phyloP scores from a whole-genome alignment of 2,888 invertebrate genomes.

The Crepidodera aurea region DNA sequence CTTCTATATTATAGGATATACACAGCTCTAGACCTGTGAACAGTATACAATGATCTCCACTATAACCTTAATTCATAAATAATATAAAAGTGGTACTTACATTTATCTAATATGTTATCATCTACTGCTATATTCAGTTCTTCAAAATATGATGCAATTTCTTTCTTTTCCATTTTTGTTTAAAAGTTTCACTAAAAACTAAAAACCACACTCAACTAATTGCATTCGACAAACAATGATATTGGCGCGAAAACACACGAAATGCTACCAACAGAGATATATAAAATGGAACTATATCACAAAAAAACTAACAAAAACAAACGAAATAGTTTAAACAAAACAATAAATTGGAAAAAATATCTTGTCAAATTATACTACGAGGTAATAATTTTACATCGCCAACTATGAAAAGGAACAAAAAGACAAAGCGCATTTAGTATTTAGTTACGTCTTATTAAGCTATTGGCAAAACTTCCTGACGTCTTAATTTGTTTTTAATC shows the following conservation, averaged over 20 bases:
- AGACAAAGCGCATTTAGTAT: no score
- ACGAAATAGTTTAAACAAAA: no score
- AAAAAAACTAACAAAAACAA: no score
- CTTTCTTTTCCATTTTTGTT: constrained; percentile 42
- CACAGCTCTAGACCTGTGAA: constrained; percentile 70
- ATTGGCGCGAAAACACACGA: constrained; percentile 30
- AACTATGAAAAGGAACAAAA: no score
- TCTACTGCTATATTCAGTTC: constrained; percentile 56
- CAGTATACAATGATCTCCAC: neutral
- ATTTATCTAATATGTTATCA: constrained; percentile 67
- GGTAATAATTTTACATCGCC: no score
- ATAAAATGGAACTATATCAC: no score
- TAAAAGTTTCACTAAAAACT: constrained; percentile 5
- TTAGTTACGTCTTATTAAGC: no score
- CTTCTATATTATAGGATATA: constrained; percentile 68
- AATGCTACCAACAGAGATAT: no score
- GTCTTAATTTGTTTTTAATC: no score
- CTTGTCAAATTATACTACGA: no score
- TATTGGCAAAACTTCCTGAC: no score
- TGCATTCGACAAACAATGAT: neutral
- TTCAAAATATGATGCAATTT: constrained; percentile 48
- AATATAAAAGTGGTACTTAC: constrained; percentile 57
- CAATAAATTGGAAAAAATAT: no score
- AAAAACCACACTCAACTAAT: neutral
- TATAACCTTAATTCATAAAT: constrained; percentile 9